phyloP scores from a whole-genome alignment of 2,888 invertebrate genomes.

The Acrocera orbiculus region DNA sequence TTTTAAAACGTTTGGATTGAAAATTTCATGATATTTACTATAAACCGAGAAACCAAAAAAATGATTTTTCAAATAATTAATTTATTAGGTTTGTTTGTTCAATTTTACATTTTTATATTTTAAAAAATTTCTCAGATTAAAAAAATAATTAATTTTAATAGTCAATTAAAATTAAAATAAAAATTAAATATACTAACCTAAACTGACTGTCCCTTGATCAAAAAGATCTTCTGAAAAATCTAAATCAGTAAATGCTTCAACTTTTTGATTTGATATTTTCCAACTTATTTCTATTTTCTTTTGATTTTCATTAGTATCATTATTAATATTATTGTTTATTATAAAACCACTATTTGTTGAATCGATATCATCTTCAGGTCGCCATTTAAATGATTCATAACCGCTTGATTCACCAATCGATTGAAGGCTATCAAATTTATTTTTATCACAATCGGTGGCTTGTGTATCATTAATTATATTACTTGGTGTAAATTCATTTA shows the following conservation, averaged over 20 bases:
- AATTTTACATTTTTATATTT: too few species aligned
- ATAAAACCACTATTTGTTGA: slow-evolving; percentile 5
- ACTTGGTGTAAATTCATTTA: slow-evolving; percentile 21
- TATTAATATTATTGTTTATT: slow-evolving; percentile 16
- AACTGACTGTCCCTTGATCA: slow-evolving; percentile 31
- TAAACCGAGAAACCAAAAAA: too few species aligned
- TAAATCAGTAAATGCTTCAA: slow-evolving; percentile 25
- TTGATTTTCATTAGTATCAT: slow-evolving; percentile 23
- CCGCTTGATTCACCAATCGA: slow-evolving; percentile 57
- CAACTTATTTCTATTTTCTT: slow-evolving; percentile 18
- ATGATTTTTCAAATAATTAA: too few species aligned
- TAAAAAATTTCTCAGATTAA: too few species aligned
- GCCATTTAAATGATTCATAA: slow-evolving; percentile 52
- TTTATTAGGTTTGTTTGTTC: too few species aligned
- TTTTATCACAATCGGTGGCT: slow-evolving; percentile 19
- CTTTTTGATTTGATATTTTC: slow-evolving; percentile 24
- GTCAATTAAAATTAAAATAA: background rate
- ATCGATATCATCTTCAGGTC: slow-evolving; percentile 35
- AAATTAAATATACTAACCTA: slow-evolving; percentile 19
- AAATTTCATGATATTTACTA: too few species aligned
- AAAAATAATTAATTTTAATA: too few species aligned
- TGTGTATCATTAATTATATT: slow-evolving; percentile 4
- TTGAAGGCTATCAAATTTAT: slow-evolving; percentile 41
- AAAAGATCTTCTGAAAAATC: slow-evolving; percentile 32
- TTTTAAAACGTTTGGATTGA: too few species aligned